These are phyloP conservation scores for Portunus trituberculatus DNA, from an alignment of 1,140 invertebrate species.

Conservation along the genomic window DNA sequence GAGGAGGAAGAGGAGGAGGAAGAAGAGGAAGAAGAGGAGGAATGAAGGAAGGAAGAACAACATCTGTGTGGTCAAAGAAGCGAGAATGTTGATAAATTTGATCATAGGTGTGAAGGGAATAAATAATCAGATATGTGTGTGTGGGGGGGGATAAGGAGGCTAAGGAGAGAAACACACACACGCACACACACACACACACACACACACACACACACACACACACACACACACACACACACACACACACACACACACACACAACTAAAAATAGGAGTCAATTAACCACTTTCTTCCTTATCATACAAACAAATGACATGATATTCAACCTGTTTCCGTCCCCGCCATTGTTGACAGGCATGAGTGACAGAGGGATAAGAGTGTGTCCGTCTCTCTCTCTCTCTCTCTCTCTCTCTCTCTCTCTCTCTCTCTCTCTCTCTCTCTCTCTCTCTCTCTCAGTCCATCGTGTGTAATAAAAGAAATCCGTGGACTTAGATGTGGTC, in stretches of 20 bases:
- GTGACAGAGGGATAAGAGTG: not conserved
- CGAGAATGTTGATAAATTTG: slow-evolving; percentile 23
- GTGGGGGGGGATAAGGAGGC: not conserved
- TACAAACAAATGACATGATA: not conserved
- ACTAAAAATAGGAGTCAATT: not conserved
- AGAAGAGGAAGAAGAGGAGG: too few relatives aligned
- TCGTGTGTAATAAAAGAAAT: too few relatives aligned
- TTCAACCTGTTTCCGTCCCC: not conserved
- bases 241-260: too few relatives aligned
- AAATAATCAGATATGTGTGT: not conserved
- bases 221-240: too few relatives aligned
- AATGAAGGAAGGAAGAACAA: not conserved
- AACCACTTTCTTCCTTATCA: not conserved
- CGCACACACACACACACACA: too few relatives aligned
- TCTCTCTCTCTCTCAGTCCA: too few relatives aligned
- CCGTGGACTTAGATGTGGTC: too few relatives aligned
- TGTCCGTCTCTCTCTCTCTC: not conserved
- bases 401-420: slow-evolving; percentile 18
- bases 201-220: too few relatives aligned
- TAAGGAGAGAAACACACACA: too few relatives aligned
- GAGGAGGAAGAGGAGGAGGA: too few relatives aligned
- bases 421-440: not conserved
- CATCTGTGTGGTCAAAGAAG: not conserved
- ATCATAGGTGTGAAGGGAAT: not conserved
- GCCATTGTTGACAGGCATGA: not conserved